Evolutionary conservation across 2,888 invertebrate species (phyloP), one percentile per base, ranked within the genome.

Genomic region (Mesodorylaimus sp.): DNA sequence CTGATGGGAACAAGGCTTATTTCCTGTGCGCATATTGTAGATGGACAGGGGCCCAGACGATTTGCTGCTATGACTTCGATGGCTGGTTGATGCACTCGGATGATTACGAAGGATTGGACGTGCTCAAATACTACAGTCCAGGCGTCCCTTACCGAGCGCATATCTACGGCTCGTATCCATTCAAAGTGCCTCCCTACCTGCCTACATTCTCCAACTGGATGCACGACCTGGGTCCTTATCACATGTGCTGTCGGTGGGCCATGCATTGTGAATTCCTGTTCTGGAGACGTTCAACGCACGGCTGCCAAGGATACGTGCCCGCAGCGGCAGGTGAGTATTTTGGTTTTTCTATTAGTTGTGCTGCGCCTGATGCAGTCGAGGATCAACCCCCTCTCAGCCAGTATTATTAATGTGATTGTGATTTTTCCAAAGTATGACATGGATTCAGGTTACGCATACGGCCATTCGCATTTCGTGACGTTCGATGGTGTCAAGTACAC

Each of bases 1-100:
- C 7, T 7, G 21, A 10, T 19, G 7, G 21, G 7, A 10, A 10
- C 24, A 42, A 42, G 7, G n/a, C 7, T 10, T 10, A 23, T 42
- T n/a, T 10, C 32, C n/a, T 38, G 16, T 46, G n/a, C 37, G 3
- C 24, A 10, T 46, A 10, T 46, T 50, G 47, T 47, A 60, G 59
- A 26, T 56, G 56, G 48, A 58, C 58, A 19, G 62, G 62, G 1
- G 56, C 61, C 1, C 91, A 88, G 47, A 93, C 91, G 63, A 88
- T 91, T 66, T 95, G 95, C 61, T 95, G 95, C 66, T 95, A 95
- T 66, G 88, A 89, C 67, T 83, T 82, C 64, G 83, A 85, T 59
- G 79, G 81, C 1, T 83, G 78, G 68, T 74, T 95, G 25, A 85
- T 91, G 83, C 73, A 89, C 68, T 83, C 91, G 0, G 87, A 87